Conservation (phyloP, 2,113 vertebrate genomes). For the Coregonus clupeaformis region DNA sequence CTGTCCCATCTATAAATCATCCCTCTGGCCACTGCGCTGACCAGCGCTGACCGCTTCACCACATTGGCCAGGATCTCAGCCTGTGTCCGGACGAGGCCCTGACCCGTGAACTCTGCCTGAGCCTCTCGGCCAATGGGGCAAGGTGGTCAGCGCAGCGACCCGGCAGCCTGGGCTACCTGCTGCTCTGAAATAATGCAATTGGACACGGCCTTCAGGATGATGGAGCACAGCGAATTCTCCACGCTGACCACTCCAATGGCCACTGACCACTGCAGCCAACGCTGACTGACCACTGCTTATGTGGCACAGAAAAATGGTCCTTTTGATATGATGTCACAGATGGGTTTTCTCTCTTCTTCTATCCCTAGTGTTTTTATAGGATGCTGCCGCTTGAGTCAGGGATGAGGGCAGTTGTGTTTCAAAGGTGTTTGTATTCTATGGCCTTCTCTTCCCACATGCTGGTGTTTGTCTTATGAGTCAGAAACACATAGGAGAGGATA, state of each 20-base stretch:
- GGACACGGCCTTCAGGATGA: constrained; percentile 88
- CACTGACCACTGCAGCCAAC: not conserved
- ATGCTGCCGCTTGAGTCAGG: constrained; percentile 22
- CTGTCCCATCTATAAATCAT: constrained; percentile 75
- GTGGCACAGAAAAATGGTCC: constrained; percentile 37
- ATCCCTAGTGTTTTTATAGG: constrained; percentile 42
- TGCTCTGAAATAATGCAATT: constrained; percentile 88
- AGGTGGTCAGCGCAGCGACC: constrained; percentile 71
- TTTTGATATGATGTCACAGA: constrained; percentile 63
- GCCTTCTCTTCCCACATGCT: not conserved
- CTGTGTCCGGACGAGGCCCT: constrained; percentile 78
- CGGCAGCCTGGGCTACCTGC: constrained; percentile 90
- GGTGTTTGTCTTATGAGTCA: not conserved
- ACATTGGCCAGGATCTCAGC: constrained; percentile 79
- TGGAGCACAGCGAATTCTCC: constrained; percentile 80
- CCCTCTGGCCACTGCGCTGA: constrained; percentile 68
- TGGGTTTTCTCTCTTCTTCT: constrained; percentile 44
- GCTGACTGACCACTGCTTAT: constrained; percentile 44
- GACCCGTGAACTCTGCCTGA: constrained; percentile 85
- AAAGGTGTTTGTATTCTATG: constrained; percentile 3
- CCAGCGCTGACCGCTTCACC: constrained; percentile 71
- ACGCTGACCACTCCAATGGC: constrained; percentile 74
- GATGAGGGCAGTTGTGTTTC: constrained; percentile 15
- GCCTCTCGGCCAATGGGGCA: constrained; percentile 76
- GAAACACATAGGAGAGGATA: no score